Conservation (phyloP, 2,797 vertebrate species). For the Cynodonichthys magdalenae region DNA sequence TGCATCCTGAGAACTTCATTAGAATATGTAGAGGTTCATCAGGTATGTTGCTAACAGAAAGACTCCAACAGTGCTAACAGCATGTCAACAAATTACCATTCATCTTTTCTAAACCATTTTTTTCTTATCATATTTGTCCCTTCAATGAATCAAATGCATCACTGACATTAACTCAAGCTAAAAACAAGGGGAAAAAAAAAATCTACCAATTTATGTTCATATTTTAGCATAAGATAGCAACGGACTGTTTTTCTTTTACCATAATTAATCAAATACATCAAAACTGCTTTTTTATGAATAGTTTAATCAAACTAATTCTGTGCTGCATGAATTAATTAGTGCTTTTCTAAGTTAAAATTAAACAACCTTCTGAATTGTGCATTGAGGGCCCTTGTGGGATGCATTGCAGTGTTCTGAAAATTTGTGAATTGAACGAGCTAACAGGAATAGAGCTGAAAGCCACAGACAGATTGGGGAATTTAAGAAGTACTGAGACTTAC, state of each 20-base stretch:
- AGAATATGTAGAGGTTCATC: no score
- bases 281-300: neutral
- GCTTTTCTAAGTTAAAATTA: neutral
- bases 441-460: conserved; percentile 6
- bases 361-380: conserved; percentile 7
- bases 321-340: neutral
- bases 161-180: neutral
- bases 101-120: no score
- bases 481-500: neutral
- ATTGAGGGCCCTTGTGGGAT: neutral
- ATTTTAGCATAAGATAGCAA: conserved; percentile 8
- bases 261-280: conserved; percentile 3
- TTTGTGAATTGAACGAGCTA: neutral
- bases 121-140: conserved; percentile 3
- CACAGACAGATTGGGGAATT: neutral
- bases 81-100: no score
- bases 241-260: neutral
- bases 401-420: neutral
- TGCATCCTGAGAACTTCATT: no score
- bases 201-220: conserved; percentile 16
- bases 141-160: neutral
- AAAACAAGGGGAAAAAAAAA: conserved; percentile 1
- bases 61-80: no score
- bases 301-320: neutral
- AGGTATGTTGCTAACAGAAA: no score